A percentile compares a stretch with the other conserved stretches of the same genome.
phyloP scores from a whole-genome alignment of 1,140 invertebrate species.

The Drosophila ficusphila region DNA sequence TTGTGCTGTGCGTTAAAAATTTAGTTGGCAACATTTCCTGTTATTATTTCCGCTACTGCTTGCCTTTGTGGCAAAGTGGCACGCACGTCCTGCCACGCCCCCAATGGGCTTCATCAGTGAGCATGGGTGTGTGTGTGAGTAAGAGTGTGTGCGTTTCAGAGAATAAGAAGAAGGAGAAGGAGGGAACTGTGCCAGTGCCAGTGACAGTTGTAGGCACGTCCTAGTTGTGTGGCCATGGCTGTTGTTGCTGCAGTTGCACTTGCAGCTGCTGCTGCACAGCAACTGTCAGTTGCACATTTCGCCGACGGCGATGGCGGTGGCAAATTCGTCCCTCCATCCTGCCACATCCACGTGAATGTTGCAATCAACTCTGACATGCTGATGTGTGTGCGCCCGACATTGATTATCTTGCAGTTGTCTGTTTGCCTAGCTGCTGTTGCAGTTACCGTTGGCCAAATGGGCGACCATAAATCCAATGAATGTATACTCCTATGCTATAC shows the following conservation, averaged over 20 bases:
- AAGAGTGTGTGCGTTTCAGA: slow-evolving; percentile 1
- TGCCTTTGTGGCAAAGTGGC: slow-evolving; percentile 58
- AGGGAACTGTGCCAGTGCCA: not conserved
- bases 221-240: slow-evolving; percentile 20
- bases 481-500: slow-evolving; percentile 53
- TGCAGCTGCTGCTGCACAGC: slow-evolving; percentile 10
- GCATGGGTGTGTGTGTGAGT: not conserved
- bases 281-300: slow-evolving; percentile 53
- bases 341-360: slow-evolving; percentile 38
- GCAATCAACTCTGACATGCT: slow-evolving; percentile 72
- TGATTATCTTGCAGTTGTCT: slow-evolving; percentile 70
- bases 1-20: slow-evolving; percentile 62
- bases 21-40: slow-evolving; percentile 76
- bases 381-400: slow-evolving; percentile 60
- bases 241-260: slow-evolving; percentile 4
- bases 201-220: slow-evolving; percentile 45
- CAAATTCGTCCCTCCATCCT: slow-evolving; percentile 1
- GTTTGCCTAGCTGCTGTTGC: slow-evolving; percentile 14
- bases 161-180: not conserved
- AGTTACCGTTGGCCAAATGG: slow-evolving; percentile 44
- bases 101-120: not conserved
- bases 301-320: not conserved
- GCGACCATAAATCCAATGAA: slow-evolving; percentile 53
- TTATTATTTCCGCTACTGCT: slow-evolving; percentile 71
- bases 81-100: slow-evolving; percentile 54